Conservation (phyloP, 2,113 vertebrate genomes). For the Corynorhinus townsendii region DNA sequence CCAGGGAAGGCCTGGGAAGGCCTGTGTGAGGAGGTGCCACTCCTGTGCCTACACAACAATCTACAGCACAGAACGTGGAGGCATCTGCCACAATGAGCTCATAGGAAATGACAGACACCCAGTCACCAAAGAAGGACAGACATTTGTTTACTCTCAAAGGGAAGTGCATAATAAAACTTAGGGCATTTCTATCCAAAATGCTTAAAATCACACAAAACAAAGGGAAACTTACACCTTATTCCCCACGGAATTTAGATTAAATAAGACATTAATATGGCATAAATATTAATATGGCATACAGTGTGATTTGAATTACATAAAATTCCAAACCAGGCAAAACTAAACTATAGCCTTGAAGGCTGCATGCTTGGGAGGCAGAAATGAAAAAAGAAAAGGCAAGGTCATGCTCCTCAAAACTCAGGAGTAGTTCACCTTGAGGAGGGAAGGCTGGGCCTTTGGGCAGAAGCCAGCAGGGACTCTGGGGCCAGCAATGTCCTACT, state of each 20-base stretch:
- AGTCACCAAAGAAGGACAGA: not conserved
- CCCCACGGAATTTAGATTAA: not conserved
- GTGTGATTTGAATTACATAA: not conserved
- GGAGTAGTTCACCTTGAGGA: not conserved
- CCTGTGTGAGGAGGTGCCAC: not conserved
- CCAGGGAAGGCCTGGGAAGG: not conserved
- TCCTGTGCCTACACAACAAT: not conserved
- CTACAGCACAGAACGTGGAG: not conserved
- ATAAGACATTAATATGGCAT: not conserved
- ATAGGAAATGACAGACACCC: not conserved
- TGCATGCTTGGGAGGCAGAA: not conserved
- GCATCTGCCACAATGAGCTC: not conserved
- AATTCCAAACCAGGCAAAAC: not conserved
- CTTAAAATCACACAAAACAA: not conserved
- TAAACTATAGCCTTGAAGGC: not conserved
- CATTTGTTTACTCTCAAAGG: not conserved
- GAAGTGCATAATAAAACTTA: not conserved
- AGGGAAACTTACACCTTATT: not conserved
- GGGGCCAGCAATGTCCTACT: not conserved
- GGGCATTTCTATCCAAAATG: not conserved
- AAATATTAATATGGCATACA: not conserved
- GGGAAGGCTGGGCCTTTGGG: not conserved
- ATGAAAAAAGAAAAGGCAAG: not conserved
- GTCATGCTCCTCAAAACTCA: not conserved
- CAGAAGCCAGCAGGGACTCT: not conserved